Conservation (phyloP, 2,888 invertebrate genomes). For the Oligia latruncula region DNA sequence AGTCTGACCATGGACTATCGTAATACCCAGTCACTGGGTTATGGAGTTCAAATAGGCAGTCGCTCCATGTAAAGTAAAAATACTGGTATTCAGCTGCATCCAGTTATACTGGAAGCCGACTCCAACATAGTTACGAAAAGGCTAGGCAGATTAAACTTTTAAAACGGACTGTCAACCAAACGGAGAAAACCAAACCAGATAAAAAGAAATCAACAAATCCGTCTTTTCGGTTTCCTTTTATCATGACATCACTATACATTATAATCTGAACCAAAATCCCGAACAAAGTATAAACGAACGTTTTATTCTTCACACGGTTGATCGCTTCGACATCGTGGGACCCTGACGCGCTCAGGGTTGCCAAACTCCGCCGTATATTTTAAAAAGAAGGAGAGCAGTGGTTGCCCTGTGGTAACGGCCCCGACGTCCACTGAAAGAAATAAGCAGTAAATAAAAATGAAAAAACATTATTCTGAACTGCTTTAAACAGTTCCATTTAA, state of each 20-base stretch:
- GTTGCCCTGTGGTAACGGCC: neutral
- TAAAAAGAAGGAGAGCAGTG: neutral
- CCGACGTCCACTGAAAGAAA: neutral
- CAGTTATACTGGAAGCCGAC: neutral
- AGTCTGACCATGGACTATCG: neutral
- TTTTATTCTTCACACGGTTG: conserved; percentile 50
- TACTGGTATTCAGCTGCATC: neutral
- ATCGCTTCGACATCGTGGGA: conserved; percentile 40
- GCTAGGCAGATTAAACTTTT: neutral
- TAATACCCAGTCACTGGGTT: neutral
- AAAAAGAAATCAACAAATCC: conserved; percentile 2
- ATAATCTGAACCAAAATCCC: conserved; percentile 49
- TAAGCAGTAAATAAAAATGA: too few species aligned
- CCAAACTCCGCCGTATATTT: conserved; percentile 17
- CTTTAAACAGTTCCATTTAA: too few species aligned
- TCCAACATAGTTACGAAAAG: neutral
- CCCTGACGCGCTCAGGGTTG: conserved; percentile 41
- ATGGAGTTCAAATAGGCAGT: neutral
- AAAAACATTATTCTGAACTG: too few species aligned
- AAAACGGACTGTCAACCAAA: neutral
- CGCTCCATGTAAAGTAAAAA: neutral
- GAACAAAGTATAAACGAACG: conserved; percentile 45
- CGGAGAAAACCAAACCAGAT: neutral
- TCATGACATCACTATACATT: conserved; percentile 48
- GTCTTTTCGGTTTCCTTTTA: conserved; percentile 10